Conservation (phyloP, 2,797 vertebrate species). For the Enteromius trimaculatus region DNA sequence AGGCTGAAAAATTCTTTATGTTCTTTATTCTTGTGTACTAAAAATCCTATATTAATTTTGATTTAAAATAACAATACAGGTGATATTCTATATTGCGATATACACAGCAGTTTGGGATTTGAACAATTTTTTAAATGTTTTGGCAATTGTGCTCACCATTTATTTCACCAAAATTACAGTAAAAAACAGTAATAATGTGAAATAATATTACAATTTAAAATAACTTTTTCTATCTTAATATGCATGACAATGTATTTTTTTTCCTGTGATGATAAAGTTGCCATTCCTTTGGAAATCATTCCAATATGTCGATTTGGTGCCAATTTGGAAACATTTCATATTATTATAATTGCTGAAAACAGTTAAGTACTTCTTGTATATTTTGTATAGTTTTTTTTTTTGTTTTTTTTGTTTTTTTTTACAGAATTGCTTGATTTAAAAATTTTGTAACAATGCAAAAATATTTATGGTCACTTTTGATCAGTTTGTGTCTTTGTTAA, state of each 20-base stretch:
- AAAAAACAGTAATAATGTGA: not conserved
- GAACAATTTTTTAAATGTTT: not conserved
- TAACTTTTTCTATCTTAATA: not conserved
- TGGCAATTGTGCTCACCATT: not conserved
- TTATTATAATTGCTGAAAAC: not conserved
- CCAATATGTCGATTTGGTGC: not conserved
- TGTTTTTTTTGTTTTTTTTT: not conserved
- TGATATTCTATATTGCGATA: not conserved
- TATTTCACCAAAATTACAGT: not conserved
- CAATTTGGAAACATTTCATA: not conserved
- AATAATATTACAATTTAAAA: not conserved
- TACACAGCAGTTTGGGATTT: not conserved
- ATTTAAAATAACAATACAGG: not conserved
- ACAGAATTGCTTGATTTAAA: not conserved
- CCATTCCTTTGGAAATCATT: not conserved
- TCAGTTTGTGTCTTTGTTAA: not conserved
- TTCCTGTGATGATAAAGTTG: not conserved
- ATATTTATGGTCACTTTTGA: not conserved
- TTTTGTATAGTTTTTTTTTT: not conserved
- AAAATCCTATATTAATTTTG: not conserved
- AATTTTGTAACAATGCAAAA: not conserved
- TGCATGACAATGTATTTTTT: not conserved
- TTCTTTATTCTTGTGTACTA: not conserved
- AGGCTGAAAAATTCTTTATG: not conserved
- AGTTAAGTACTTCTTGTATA: not conserved